phyloP scores from a whole-genome alignment of 2,888 invertebrate species.

The Ligdia adustata region DNA sequence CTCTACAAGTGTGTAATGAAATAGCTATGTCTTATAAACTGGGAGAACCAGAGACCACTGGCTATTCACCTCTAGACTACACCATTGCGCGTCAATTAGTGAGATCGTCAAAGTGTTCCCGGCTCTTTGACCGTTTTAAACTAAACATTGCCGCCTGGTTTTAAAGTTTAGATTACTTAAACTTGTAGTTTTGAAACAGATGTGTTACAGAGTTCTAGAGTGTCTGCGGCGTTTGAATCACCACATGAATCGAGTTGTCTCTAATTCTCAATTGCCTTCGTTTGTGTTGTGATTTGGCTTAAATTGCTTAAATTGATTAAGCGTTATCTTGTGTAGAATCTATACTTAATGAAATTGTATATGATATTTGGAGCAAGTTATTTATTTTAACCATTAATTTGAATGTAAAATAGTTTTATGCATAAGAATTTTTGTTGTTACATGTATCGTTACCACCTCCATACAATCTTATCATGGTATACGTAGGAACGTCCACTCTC shows the following conservation, averaged over 20 bases:
- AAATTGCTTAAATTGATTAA: slow-evolving; percentile 6
- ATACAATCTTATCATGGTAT: neutral
- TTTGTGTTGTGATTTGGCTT: slow-evolving; percentile 28
- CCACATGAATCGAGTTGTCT: slow-evolving; percentile 38
- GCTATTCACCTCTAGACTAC: slow-evolving; percentile 44
- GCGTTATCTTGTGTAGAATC: too few species aligned
- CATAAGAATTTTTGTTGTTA: too few species aligned
- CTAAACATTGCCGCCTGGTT: slow-evolving; percentile 22
- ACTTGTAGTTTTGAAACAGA: slow-evolving; percentile 8
- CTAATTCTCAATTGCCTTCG: slow-evolving; percentile 46
- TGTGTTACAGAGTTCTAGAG: slow-evolving; percentile 39
- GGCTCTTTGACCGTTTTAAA: slow-evolving; percentile 10
- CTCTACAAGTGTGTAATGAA: too few species aligned
- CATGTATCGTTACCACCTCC: too few species aligned
- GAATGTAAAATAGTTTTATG: neutral
- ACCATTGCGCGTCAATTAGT: slow-evolving; percentile 50
- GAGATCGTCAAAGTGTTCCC: slow-evolving; percentile 31
- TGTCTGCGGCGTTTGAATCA: slow-evolving; percentile 42
- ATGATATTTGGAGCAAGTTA: too few species aligned
- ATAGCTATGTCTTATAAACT: too few species aligned
- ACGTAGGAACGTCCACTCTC: neutral
- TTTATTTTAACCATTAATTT: neutral
- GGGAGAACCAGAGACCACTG: slow-evolving; percentile 37
- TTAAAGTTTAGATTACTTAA: slow-evolving; percentile 10
- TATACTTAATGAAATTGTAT: too few species aligned